Percentiles rank a stretch among this genome's conserved stretches.
phyloP scores from a whole-genome alignment of 2,888 invertebrate genomes.

The Chaetogeoica ovagalla region DNA sequence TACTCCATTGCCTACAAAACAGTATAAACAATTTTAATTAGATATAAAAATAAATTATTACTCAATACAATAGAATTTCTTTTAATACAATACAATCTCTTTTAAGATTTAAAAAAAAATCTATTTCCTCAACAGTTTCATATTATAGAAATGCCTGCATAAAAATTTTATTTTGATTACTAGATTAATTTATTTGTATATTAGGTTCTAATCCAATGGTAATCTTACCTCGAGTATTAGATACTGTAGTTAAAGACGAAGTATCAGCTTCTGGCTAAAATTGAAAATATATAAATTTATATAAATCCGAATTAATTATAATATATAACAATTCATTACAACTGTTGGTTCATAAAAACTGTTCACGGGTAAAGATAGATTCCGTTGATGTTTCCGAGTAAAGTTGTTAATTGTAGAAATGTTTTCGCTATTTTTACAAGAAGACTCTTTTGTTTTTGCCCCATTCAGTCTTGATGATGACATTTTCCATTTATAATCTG shows the following conservation, averaged over 20 bases:
- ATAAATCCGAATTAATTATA: not conserved
- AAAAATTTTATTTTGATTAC: no score
- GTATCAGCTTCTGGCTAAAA: conserved; percentile 22
- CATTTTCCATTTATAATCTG: conserved; percentile 41
- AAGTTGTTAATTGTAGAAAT: conserved; percentile 1
- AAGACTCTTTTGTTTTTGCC: conserved; percentile 13
- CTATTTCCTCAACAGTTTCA: no score
- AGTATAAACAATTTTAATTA: not conserved
- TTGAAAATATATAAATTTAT: not conserved
- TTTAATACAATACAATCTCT: no score
- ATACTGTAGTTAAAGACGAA: not conserved
- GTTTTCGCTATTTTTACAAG: conserved; percentile 9
- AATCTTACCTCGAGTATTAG: conserved; percentile 21
- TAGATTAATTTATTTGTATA: not conserved
- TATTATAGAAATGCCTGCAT: no score
- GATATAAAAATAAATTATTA: not conserved
- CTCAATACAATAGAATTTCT: no score
- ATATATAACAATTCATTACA: conserved; percentile 1
- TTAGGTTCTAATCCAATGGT: not conserved
- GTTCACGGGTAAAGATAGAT: conserved; percentile 39
- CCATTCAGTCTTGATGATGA: conserved; percentile 40
- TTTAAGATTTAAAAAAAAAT: no score
- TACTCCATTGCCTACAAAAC: conserved; percentile 13
- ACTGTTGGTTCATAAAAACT: conserved; percentile 32
- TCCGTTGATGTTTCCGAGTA: conserved; percentile 35